Conservation (phyloP, 2,888 invertebrate species). For the Lochmaea capreae region DNA sequence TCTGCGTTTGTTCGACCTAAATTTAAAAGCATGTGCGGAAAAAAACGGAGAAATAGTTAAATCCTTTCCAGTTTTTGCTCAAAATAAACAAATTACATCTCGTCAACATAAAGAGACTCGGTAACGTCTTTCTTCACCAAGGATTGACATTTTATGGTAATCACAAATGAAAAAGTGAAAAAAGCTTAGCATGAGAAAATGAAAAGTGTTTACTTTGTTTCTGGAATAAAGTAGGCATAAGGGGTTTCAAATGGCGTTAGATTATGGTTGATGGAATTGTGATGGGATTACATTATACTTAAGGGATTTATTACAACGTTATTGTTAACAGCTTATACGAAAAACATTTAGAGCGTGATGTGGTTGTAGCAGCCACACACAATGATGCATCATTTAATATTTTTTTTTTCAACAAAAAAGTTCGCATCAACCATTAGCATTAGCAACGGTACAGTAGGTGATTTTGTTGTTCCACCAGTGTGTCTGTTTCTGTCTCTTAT, state of each 20-base stretch:
- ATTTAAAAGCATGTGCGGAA: constrained; percentile 10
- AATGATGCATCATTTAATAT: too few species aligned
- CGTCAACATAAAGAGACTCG: constrained; percentile 18
- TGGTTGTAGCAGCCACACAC: too few species aligned
- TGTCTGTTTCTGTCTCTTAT: too few species aligned
- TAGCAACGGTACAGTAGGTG: too few species aligned
- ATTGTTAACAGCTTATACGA: too few species aligned
- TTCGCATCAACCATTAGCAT: too few species aligned
- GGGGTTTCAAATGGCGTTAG: not conserved
- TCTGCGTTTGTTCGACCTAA: not conserved
- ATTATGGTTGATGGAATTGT: not conserved
- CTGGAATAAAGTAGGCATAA: not conserved
- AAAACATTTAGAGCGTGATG: too few species aligned
- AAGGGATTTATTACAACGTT: not conserved
- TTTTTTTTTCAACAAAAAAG: too few species aligned
- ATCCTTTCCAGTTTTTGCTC: not conserved
- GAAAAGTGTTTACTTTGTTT: constrained; percentile 4
- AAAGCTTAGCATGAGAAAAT: not conserved
- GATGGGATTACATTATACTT: not conserved
- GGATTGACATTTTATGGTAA: constrained; percentile 30
- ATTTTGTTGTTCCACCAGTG: too few species aligned
- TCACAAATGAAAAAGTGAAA: constrained; percentile 10
- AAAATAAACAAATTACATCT: constrained; percentile 19
- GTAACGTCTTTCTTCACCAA: not conserved
- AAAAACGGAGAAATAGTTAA: constrained; percentile 4